Percentiles rank a stretch among this genome's conserved stretches.
Conservation (phyloP, 2,888 invertebrate species). For the Cantharis flavilabris region DNA sequence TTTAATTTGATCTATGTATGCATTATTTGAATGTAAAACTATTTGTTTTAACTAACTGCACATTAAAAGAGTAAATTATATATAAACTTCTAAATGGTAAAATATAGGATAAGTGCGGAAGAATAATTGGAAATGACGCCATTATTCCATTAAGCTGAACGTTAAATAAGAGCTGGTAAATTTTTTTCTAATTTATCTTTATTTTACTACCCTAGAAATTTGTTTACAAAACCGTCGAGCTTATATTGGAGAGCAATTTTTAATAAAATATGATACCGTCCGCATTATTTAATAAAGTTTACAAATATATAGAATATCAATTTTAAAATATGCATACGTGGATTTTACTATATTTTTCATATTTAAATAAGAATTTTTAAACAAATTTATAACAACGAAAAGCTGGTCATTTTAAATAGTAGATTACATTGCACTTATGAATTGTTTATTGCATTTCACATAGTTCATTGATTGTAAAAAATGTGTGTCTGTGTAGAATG, state of each 20-base stretch:
- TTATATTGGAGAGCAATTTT: neutral
- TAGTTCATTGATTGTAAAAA: too few relatives aligned
- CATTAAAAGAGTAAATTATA: neutral
- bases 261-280: neutral
- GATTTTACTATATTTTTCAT: too few relatives aligned
- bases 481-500: too few relatives aligned
- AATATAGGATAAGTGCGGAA: neutral
- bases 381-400: too few relatives aligned
- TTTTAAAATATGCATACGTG: too few relatives aligned
- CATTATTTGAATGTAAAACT: neutral
- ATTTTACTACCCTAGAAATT: neutral
- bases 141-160: neutral
- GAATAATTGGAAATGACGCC: neutral
- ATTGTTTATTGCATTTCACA: too few relatives aligned
- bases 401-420: too few relatives aligned
- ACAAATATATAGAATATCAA: too few relatives aligned
- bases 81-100: neutral
- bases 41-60: neutral
- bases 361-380: too few relatives aligned
- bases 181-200: neutral
- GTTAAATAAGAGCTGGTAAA: neutral
- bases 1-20: neutral
- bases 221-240: neutral
- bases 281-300: neutral
- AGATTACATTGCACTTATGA: too few relatives aligned